Base-by-base conservation (phyloP, 2,888 invertebrate genomes). In the Trypoxylon attenuatum region DNA sequence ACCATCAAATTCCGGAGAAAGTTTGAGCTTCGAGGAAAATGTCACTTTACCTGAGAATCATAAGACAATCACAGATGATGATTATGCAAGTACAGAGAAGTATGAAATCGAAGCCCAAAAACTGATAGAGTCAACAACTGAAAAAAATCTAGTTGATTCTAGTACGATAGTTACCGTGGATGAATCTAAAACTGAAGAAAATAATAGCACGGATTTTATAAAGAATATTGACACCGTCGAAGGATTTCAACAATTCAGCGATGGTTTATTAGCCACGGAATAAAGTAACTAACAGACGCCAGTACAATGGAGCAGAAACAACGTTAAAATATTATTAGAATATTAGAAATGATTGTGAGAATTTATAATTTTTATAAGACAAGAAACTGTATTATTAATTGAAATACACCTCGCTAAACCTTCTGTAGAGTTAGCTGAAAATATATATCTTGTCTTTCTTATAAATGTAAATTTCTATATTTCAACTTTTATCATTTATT, bases 211-310 rank as follows among this genome's bases (percentile, higher is more conserved):
- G 2, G 25, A 64, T 5, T 6, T 29, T 41, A 41, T 43, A 3
- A 73, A 66, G 21, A 75, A 83, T 43, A 58, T 82, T 4, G 82
- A 84, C 46, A 83, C 81, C 2, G 22, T 78, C 5, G 80, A 84
- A 29, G 83, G 77, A 2, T 84, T 84, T 51, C 75, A 83, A 69
- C 64, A 71, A 29, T 84, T 84, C 50, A 79, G 77, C 4, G 81
- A 84, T 25, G 78, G 78, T 15, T 66, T 84, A 0, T 53, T 77
- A 5, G 72, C 78, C 1, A 74, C 55, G 2, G 77, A 78, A 42
- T 84, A 33, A 59, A 51, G 5, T 3, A n/a, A n/a, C n/a, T n/a
- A n/a, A n/a, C n/a, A n/a, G n/a, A n/a, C n/a, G n/a, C n/a, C n/a
- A n/a, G n/a, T n/a, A n/a, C n/a, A n/a, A n/a, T n/a, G n/a, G n/a